Evolutionary conservation across 2,797 vertebrate species (phyloP).

Genomic region (Pangasius mekongensis): DNA sequence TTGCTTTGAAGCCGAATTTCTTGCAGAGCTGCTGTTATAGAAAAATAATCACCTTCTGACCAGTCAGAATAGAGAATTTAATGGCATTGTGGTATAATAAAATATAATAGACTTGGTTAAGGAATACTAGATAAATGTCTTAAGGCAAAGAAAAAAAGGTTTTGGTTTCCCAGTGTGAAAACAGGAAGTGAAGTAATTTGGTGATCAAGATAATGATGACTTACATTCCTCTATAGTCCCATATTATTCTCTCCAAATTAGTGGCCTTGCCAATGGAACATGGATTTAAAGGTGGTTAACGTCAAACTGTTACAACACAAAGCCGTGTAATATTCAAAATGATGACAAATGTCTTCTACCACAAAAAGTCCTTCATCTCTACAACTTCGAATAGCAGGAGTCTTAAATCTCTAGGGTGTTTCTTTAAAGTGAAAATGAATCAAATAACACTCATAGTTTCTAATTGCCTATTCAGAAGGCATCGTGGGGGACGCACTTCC

Average conservation of each 20-base stretch:
- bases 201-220: background rate
- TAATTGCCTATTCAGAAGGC: slow-evolving; percentile 8
- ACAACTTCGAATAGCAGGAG: background rate
- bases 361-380: background rate
- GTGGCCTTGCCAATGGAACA: background rate
- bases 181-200: background rate
- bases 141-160: background rate
- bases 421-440: background rate
- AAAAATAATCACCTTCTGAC: background rate
- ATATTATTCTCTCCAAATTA: background rate
- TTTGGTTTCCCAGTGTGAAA: background rate
- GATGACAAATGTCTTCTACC: background rate
- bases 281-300: background rate
- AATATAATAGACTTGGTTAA: background rate
- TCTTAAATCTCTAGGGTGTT: background rate
- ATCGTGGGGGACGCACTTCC: background rate
- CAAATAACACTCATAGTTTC: background rate
- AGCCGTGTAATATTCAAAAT: background rate
- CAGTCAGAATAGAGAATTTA: background rate
- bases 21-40: background rate
- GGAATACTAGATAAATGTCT: background rate
- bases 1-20: background rate
- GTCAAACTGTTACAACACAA: background rate
- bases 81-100: background rate
- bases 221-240: background rate